These are phyloP conservation scores for Odontocolon sp. DNA, from an alignment of 2,888 invertebrate genomes.

Conservation along the genomic window DNA sequence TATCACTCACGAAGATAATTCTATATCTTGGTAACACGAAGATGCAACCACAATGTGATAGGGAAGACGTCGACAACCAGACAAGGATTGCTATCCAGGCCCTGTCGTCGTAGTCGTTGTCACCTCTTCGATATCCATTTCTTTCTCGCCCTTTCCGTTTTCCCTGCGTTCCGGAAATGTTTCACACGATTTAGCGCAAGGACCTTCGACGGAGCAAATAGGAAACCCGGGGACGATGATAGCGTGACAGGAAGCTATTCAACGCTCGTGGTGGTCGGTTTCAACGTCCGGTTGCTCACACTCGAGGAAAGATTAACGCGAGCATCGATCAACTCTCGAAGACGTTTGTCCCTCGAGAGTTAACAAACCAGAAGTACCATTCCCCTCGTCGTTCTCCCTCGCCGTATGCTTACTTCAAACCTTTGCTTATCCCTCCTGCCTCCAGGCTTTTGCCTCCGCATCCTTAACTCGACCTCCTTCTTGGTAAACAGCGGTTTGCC, in stretches of 20 bases:
- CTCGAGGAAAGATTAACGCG: constrained; percentile 72
- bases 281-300: constrained; percentile 50
- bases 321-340: constrained; percentile 73
- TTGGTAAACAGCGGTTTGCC: constrained; percentile 77
- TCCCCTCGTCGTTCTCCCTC: constrained; percentile 20
- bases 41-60: constrained; percentile 13
- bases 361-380: constrained; percentile 45
- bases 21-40: constrained; percentile 20
- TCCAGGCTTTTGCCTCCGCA: constrained; percentile 42
- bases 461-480: constrained; percentile 63
- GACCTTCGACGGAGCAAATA: constrained; percentile 18
- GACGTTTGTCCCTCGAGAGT: constrained; percentile 61
- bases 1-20: constrained; percentile 27
- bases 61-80: constrained; percentile 5
- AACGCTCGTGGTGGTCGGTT: constrained; percentile 40
- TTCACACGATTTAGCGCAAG: constrained; percentile 43
- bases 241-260: constrained; percentile 54
- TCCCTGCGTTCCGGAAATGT: constrained; percentile 35
- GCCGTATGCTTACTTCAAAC: constrained; percentile 1
- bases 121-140: constrained; percentile 45
- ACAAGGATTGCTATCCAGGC: constrained; percentile 11
- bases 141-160: neutral
- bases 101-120: constrained; percentile 2
- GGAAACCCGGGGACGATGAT: constrained; percentile 33
- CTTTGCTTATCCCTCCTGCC: constrained; percentile 38